Evolutionary conservation across 2,888 invertebrate species (phyloP), one percentile per base, ranked within the genome.

Genomic region (Ichneumoninae sp.): DNA sequence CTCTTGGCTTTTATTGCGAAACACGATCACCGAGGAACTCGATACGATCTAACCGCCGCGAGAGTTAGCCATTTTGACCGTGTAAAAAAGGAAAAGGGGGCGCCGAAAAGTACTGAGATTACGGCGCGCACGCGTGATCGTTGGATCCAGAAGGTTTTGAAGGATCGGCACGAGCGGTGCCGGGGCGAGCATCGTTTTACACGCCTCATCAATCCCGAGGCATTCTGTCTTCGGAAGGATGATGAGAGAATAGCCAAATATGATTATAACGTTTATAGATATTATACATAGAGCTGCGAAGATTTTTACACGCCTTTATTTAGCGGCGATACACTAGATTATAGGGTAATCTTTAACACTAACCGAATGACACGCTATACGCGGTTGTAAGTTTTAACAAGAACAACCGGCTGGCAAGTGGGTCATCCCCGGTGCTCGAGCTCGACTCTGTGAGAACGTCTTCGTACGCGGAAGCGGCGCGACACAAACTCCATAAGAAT

Each of bases 381-480:
- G 79, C 75, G 80, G 84, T 82, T 82, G 80, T 85, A 72, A 80
- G 76, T 80, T 66, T 71, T 71, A 76, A 77, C 77, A 52, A 82
- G 84, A 82, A 72, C 82, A 75, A 85, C 84, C 79, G 82, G 79
- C 22, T 80, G 65, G 57, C 54, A 85, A 85, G 84, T 85, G 82
- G 84, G 84, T 85, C 84, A 85, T 26, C 76, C 80, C 82, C 72
- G 76, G 79, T 84, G 84, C 44, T 50, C 44, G 70, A 65, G 40
- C 60, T 30, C 75, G 22, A n/a, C n/a, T 62, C 71, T 75, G 72
- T 36, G 62, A 33, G 72, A 75, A 75, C 83, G 84, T 82, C 84
- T 84, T 82, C 75, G 84, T 82, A 85, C 82, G 72, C 84, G 84
- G 84, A 82, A 82, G 82, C 76, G 80, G 33, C 79, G 68, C 71